phyloP scores from a whole-genome alignment of 30 jellyfish, hydroid and myxozoan genomes.

The Clytia hemisphaerica region DNA sequence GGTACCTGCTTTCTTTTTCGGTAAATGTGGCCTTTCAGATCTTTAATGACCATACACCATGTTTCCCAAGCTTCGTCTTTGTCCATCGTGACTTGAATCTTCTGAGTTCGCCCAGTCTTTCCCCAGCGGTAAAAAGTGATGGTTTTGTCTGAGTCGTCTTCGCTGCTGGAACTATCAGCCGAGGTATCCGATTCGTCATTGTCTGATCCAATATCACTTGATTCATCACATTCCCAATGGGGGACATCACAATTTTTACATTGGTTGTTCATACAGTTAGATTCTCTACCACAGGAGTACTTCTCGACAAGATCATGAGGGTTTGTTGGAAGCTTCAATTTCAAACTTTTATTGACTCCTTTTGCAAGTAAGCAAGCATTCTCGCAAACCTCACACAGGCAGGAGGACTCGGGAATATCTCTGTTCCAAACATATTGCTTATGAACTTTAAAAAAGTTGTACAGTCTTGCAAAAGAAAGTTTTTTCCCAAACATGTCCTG shows the following conservation, averaged over 20 bases:
- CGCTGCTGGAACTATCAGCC: neutral
- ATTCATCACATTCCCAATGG: neutral
- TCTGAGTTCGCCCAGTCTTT: too few species aligned
- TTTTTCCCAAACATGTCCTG: neutral
- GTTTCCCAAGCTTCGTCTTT: neutral
- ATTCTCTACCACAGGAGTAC: neutral
- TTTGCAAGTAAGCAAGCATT: constrained; percentile 20
- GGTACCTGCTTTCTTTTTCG: constrained; percentile 40
- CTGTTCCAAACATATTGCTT: neutral
- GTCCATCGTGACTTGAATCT: neutral
- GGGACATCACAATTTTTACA: neutral
- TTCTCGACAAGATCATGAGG: constrained; percentile 1
- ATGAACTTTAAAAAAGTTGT: neutral
- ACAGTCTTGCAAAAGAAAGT: neutral
- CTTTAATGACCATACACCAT: neutral
- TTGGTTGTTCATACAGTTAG: neutral
- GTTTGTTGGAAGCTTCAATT: neutral
- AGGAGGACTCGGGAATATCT: constrained; percentile 22
- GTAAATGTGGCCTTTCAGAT: constrained; percentile 23
- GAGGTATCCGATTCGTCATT: neutral
- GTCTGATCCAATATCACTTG: neutral
- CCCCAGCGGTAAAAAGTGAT: too few species aligned
- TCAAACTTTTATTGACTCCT: constrained; percentile 11
- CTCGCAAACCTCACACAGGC: constrained; percentile 46
- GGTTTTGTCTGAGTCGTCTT: neutral